phyloP scores from a whole-genome alignment of 2,797 vertebrate species.

The Enoplosus armatus region DNA sequence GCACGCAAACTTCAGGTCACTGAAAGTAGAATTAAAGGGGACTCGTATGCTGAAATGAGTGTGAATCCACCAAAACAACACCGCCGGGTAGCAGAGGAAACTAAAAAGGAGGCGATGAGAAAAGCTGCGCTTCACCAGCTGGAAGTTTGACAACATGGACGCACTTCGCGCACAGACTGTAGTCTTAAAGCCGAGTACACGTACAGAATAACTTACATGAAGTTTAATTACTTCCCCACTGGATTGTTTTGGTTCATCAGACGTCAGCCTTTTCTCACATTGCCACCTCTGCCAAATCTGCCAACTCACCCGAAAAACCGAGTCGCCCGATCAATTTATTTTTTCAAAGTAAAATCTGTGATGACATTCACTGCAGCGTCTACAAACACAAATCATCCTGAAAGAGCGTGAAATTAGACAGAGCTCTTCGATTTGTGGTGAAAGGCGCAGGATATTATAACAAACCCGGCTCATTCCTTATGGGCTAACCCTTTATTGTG shows the following conservation, averaged over 20 bases:
- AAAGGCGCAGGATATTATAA: fast-evolving
- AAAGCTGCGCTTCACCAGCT: neutral
- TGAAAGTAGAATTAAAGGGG: fast-evolving
- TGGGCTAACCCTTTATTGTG: fast-evolving
- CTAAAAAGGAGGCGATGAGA: neutral
- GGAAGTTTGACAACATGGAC: neutral
- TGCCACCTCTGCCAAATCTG: neutral
- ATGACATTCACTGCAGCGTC: fast-evolving
- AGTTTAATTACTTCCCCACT: neutral
- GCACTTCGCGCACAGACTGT: fast-evolving
- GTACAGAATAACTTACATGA: fast-evolving
- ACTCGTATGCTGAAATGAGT: neutral
- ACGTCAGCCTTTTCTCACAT: neutral
- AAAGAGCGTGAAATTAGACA: fast-evolving
- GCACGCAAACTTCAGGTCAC: fast-evolving
- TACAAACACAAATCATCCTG: fast-evolving
- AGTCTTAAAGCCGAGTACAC: fast-evolving
- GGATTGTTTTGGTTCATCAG: neutral
- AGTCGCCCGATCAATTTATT: fast-evolving
- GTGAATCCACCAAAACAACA: neutral
- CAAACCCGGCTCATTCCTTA: fast-evolving
- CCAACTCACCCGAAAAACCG: fast-evolving
- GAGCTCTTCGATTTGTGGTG: fast-evolving
- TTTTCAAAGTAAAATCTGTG: slow-evolving; percentile 61
- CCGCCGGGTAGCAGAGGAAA: fast-evolving